These are phyloP conservation scores for Chionoecetes opilio DNA, from an alignment of 1,140 invertebrate species.

Conservation along the genomic window DNA sequence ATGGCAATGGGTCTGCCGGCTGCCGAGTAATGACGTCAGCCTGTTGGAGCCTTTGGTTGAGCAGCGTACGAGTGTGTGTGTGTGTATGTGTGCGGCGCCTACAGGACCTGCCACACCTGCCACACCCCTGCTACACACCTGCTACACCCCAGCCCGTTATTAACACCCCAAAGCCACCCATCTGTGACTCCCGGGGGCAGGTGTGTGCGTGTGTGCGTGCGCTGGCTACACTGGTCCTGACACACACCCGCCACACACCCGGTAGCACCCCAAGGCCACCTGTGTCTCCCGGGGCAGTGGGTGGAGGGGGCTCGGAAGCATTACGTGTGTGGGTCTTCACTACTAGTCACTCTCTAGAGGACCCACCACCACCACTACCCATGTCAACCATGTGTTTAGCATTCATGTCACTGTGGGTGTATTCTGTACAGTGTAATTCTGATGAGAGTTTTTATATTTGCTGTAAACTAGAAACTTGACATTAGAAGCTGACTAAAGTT, in stretches of 20 bases:
- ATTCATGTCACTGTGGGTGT: slow-evolving; percentile 65
- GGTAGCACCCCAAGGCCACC: too few species aligned
- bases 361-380: slow-evolving; percentile 76
- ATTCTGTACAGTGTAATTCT: slow-evolving; percentile 76
- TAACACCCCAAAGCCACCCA: neutral
- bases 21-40: slow-evolving; percentile 42
- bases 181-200: neutral
- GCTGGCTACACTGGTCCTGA: too few species aligned
- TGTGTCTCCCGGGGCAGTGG: too few species aligned
- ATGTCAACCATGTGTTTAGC: slow-evolving; percentile 70
- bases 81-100: slow-evolving; percentile 12
- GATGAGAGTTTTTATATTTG: slow-evolving; percentile 77
- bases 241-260: too few species aligned
- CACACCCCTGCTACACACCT: neutral
- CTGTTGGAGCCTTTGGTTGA: slow-evolving; percentile 59
- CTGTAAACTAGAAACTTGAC: slow-evolving; percentile 77
- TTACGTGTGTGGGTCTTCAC: slow-evolving; percentile 75
- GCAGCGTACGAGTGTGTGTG: slow-evolving; percentile 42
- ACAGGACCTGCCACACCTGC: slow-evolving; percentile 36
- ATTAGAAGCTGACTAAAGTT: slow-evolving; percentile 70
- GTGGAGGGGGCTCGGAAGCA: slow-evolving; percentile 31
- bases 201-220: too few species aligned
- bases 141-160: neutral
- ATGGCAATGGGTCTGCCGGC: slow-evolving; percentile 44
- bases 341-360: slow-evolving; percentile 76